Base-by-base conservation (phyloP, 2,797 vertebrate genomes). In the Perodicticus potto region DNA sequence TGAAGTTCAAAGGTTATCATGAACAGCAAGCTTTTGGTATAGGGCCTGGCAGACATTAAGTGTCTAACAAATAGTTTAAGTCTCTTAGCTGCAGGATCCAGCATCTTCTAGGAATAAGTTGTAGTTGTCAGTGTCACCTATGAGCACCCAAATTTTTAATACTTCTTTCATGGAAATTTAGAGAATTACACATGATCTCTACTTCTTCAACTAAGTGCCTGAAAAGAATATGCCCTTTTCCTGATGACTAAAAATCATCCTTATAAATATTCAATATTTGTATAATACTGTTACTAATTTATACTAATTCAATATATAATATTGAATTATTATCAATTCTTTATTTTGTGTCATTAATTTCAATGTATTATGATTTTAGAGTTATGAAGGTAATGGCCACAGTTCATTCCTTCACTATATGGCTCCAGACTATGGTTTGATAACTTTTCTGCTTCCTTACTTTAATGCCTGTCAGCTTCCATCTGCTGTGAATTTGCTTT, bases 191-290 rank as follows among this genome's bases (percentile, higher is more conserved):
- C 3, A 11, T 72, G 13, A n/a, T 20, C 25, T 72, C 59, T 86
- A 19, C 20, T 49, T 81, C 76, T 63, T 81, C 80, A 80, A 53
- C 65, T 80, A 77, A 27, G 5, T 59, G 7, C 49, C 12, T 69
- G 45, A 69, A 78, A 85, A 86, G 59, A 57, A 92, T 29, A 10
- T 53, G 53, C 27, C 4, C 43, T 88, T 49, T 63, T n/a, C 40
- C 43, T 72, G 43, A 73, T 49, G 25, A 88, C 14, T 20, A 22
- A 65, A 40, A 43, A 80, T 81, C 25, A 55, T 65, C 29, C 34
- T 27, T 65, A 82, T 87, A 77, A 87, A 74, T 85, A 67, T 76
- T 85, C 49, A 80, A 49, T 80, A n/a, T 88, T 93, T 6, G 53
- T 69, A 19, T 73, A 22, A 23, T 45, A 45, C 20, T 63, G 40